Conservation (phyloP, 2,113 vertebrate species). For the Odocoileus virginianus region DNA sequence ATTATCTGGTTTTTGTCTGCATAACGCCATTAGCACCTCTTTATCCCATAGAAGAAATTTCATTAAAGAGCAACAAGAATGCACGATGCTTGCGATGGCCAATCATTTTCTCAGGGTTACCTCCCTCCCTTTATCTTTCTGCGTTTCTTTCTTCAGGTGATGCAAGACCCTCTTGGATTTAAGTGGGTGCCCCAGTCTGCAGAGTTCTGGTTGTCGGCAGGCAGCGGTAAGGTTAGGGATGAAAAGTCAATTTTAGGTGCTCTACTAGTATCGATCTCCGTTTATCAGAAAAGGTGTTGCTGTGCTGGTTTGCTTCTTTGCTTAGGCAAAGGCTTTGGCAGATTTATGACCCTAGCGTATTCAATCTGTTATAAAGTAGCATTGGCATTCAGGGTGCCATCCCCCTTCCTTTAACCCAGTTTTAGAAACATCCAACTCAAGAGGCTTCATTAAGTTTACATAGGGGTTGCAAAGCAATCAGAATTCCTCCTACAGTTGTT, state of each 20-base stretch:
- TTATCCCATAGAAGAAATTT: neutral
- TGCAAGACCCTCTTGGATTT: neutral
- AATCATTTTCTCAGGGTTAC: neutral
- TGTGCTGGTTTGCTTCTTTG: neutral
- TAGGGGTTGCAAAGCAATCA: neutral
- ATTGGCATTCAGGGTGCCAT: neutral
- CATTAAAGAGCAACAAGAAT: neutral
- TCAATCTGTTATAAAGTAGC: conserved; percentile 13
- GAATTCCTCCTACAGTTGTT: conserved; percentile 28
- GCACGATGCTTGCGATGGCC: neutral
- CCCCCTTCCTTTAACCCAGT: conserved; percentile 39
- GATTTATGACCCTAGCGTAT: neutral
- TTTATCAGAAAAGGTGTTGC: conserved; percentile 21
- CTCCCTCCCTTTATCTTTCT: neutral
- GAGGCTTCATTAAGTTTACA: conserved; percentile 55
- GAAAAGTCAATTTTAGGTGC: neutral
- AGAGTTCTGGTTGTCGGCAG: neutral
- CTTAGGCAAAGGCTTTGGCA: conserved; percentile 14
- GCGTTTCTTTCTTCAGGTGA: neutral
- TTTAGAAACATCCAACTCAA: conserved; percentile 54
- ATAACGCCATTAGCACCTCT: neutral
- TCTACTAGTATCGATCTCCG: neutral
- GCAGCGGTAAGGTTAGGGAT: neutral
- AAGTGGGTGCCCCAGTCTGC: neutral
- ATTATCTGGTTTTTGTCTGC: neutral